Evolutionary conservation across 2,797 vertebrate genomes (phyloP).

Genomic region (Danio kyathit): DNA sequence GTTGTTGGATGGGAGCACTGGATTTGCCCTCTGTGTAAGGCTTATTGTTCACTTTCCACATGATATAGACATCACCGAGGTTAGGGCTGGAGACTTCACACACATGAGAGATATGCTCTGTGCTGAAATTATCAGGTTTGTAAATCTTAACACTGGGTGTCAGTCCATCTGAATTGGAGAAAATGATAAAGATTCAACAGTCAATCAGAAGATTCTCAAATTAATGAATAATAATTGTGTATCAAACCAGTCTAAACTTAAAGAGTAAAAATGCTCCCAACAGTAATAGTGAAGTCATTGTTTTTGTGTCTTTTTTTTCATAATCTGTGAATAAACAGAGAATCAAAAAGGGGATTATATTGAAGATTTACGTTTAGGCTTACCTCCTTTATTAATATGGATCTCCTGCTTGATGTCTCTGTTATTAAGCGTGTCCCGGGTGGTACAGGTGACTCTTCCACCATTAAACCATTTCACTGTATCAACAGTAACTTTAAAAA

Average conservation of each 20-base stretch:
- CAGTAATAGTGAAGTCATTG: too few relatives aligned
- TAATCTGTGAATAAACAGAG: neutral
- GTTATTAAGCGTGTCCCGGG: neutral
- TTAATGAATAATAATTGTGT: neutral
- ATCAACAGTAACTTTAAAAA: neutral
- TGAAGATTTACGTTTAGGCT: neutral
- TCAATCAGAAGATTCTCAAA: neutral
- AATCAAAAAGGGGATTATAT: neutral
- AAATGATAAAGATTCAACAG: neutral
- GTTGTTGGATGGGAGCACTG: neutral
- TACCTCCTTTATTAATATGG: neutral
- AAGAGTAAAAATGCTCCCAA: neutral
- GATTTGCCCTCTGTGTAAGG: neutral
- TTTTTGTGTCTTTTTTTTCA: neutral
- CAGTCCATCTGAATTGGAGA: neutral
- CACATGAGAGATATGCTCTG: neutral
- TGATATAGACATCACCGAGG: conserved; percentile 24
- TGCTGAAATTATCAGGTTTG: fast-evolving
- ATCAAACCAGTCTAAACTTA: neutral
- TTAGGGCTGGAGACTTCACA: conserved; percentile 26
- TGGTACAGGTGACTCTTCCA: neutral
- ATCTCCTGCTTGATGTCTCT: neutral
- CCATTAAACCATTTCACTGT: conserved; percentile 3
- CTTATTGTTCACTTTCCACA: neutral
- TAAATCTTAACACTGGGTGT: neutral